phyloP scores from a whole-genome alignment of 2,888 invertebrate genomes.

The Trachelus tabidus region DNA sequence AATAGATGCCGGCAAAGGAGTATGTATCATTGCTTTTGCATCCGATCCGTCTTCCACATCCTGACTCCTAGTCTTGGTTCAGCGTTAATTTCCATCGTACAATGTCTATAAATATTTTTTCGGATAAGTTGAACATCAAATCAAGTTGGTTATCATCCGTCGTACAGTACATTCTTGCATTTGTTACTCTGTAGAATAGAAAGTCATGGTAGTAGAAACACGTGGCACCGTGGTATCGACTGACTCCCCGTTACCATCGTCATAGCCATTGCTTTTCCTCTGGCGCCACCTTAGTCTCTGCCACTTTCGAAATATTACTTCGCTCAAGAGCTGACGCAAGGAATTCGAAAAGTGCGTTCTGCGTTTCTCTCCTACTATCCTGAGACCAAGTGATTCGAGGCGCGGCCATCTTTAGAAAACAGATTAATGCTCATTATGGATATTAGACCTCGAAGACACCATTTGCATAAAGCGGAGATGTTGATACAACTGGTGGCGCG shows the following conservation, averaged over 20 bases:
- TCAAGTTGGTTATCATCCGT: not conserved
- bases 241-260: not conserved
- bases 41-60: not conserved
- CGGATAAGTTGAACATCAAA: not conserved
- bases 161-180: not conserved
- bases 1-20: not conserved
- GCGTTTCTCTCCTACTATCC: conserved; percentile 8
- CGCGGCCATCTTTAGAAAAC: conserved; percentile 48
- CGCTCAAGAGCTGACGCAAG: conserved; percentile 31
- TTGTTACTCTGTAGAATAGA: not conserved
- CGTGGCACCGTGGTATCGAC: not conserved
- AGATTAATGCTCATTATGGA: conserved; percentile 60
- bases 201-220: not conserved
- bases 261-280: conserved; percentile 9
- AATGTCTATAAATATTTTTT: not conserved
- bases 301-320: conserved; percentile 20
- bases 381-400: conserved; percentile 5
- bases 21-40: not conserved
- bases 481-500: conserved; percentile 52
- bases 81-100: not conserved
- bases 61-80: not conserved
- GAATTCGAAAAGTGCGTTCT: conserved; percentile 29
- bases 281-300: conserved; percentile 12
- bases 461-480: conserved; percentile 58
- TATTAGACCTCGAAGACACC: conserved; percentile 42